Percentiles rank a stretch among this genome's conserved stretches.
Evolutionary conservation across 2,888 invertebrate genomes (phyloP).

Genomic region (Netelia melanura): DNA sequence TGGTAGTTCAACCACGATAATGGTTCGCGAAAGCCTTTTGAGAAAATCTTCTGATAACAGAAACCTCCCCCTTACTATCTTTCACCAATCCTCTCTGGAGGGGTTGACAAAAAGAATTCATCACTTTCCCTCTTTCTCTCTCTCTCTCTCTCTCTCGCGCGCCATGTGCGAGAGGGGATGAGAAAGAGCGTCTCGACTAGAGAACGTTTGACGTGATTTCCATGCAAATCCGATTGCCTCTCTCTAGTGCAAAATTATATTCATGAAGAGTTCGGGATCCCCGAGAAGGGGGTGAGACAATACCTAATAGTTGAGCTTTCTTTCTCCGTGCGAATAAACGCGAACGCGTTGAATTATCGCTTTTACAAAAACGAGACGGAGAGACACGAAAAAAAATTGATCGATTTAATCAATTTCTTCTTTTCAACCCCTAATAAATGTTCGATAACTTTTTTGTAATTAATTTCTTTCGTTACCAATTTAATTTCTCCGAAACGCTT

Average conservation of each 20-base stretch:
- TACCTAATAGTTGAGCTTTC: not conserved
- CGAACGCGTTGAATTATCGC: constrained; percentile 25
- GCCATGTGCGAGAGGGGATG: constrained; percentile 7
- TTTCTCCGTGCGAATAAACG: constrained; percentile 1
- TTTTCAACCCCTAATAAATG: too few relatives aligned
- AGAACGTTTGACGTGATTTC: constrained; percentile 69
- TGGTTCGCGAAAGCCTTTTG: constrained; percentile 4
- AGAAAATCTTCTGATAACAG: constrained; percentile 5
- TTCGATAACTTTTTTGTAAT: too few relatives aligned
- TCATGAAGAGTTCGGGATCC: constrained; percentile 52
- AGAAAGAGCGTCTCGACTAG: constrained; percentile 27
- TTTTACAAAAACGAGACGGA: constrained; percentile 1
- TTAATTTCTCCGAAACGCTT: too few relatives aligned
- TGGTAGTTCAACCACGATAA: not conserved
- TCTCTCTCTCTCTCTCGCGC: not conserved
- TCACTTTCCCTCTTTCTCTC: constrained; percentile 28
- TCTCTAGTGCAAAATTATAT: constrained; percentile 62
- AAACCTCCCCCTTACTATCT: constrained; percentile 9
- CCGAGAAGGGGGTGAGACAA: not conserved
- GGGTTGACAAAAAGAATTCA: constrained; percentile 45
- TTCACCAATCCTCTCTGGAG: not conserved
- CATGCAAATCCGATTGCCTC: constrained; percentile 70
- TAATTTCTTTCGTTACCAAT: too few relatives aligned
- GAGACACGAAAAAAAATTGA: too few relatives aligned
- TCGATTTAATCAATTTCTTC: too few relatives aligned